These are phyloP conservation scores for Tolypeutes matacus DNA, from an alignment of 2,797 vertebrate species.

Conservation along the genomic window DNA sequence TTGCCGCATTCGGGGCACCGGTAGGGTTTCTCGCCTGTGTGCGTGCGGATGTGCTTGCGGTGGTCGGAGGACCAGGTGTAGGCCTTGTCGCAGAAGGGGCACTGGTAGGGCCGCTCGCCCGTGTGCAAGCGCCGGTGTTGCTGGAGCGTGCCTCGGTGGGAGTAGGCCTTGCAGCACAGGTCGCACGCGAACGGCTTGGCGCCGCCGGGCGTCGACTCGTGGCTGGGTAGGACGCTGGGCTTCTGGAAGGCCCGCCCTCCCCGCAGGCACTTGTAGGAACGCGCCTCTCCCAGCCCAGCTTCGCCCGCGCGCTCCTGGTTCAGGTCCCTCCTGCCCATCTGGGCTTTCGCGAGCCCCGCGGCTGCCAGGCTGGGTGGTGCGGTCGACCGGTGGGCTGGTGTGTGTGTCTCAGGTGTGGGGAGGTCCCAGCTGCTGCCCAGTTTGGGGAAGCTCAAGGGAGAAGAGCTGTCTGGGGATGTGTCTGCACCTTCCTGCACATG, in stretches of 20 bases:
- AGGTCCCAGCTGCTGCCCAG: not conserved
- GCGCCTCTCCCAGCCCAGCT: not conserved
- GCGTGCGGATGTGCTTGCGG: constrained; percentile 91
- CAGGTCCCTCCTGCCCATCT: not conserved
- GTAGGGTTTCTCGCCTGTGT: constrained; percentile 92
- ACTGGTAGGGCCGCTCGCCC: constrained; percentile 71
- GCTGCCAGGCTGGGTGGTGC: not conserved
- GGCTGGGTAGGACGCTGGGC: not conserved
- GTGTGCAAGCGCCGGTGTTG: constrained; percentile 75
- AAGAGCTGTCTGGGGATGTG: not conserved
- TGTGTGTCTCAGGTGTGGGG: not conserved
- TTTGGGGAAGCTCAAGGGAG: not conserved
- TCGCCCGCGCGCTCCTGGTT: fast-evolving
- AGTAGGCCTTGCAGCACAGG: constrained; percentile 75
- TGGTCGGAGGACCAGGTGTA: constrained; percentile 93
- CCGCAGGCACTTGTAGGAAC: not conserved
- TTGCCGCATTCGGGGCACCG: constrained; percentile 89
- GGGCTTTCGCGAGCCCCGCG: not conserved
- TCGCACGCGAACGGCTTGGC: constrained; percentile 72
- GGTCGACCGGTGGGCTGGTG: not conserved
- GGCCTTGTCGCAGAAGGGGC: constrained; percentile 86
- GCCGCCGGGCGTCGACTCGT: not conserved
- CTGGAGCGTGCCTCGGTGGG: constrained; percentile 76
- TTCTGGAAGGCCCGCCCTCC: constrained; percentile 56
- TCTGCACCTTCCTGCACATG: not conserved